phyloP scores from a whole-genome alignment of 1,140 invertebrate species.

The Coboldia fuscipes region DNA sequence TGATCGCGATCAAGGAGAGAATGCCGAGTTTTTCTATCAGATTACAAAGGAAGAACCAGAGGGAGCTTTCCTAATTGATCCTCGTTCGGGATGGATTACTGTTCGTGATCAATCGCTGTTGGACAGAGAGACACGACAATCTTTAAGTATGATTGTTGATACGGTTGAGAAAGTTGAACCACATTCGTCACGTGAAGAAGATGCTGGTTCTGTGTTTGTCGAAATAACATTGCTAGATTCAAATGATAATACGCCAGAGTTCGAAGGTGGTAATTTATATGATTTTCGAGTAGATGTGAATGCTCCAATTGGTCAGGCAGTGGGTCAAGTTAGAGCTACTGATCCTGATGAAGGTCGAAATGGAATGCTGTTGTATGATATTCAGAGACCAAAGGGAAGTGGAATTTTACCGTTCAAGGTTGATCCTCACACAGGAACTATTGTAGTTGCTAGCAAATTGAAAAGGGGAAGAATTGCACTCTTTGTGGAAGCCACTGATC shows the following conservation, averaged over 20 bases:
- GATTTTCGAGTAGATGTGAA: constrained; percentile 48
- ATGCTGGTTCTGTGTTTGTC: constrained; percentile 39
- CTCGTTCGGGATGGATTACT: constrained; percentile 61
- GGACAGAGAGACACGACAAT: constrained; percentile 50
- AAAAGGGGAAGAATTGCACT: constrained; percentile 46
- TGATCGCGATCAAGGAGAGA: constrained; percentile 62
- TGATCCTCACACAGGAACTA: constrained; percentile 43
- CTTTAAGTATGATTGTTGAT: constrained; percentile 46
- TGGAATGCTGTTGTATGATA: constrained; percentile 50
- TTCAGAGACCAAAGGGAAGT: constrained; percentile 41
- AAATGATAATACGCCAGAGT: constrained; percentile 71
- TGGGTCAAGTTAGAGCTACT: constrained; percentile 36
- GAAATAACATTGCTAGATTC: constrained; percentile 64
- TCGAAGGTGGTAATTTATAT: constrained; percentile 61
- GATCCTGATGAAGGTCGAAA: constrained; percentile 67
- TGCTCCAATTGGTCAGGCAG: constrained; percentile 36
- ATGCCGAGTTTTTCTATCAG: constrained; percentile 62
- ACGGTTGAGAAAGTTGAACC: constrained; percentile 36
- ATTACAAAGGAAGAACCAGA: constrained; percentile 29
- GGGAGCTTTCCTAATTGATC: constrained; percentile 59
- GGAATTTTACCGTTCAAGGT: constrained; percentile 44
- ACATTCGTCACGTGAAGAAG: constrained; percentile 13
- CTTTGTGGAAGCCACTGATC: constrained; percentile 63
- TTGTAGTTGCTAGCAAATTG: constrained; percentile 44
- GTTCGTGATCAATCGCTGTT: constrained; percentile 54